Conservation (phyloP, 2,888 invertebrate genomes). For the Notodonta ziczac region DNA sequence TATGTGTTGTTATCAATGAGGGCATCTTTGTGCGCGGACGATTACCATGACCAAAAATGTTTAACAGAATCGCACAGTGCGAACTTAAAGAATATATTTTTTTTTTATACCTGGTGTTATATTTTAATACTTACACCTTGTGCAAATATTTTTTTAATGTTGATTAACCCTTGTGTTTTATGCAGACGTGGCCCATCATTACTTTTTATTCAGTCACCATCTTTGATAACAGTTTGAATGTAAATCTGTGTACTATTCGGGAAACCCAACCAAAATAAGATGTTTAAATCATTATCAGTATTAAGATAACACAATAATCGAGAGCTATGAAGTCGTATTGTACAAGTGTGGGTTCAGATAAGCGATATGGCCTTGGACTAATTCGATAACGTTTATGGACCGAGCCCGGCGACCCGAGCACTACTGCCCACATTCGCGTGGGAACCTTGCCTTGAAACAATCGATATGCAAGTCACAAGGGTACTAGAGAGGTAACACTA, state of each 20-base stretch:
- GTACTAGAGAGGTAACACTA: background rate
- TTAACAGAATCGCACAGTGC: background rate
- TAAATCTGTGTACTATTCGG: too few relatives aligned
- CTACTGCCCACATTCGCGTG: conserved; percentile 33
- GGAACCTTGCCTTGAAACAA: conserved; percentile 32
- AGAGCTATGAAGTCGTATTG: conserved; percentile 18
- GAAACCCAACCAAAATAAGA: background rate
- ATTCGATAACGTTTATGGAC: conserved; percentile 50
- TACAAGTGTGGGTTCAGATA: conserved; percentile 34
- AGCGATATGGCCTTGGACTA: conserved; percentile 50
- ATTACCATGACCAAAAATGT: conserved; percentile 9
- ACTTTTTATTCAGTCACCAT: too few relatives aligned
- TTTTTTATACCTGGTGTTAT: too few relatives aligned
- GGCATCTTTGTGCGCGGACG: background rate
- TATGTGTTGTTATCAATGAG: conserved; percentile 11
- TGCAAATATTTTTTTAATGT: too few relatives aligned
- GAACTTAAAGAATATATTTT: too few relatives aligned
- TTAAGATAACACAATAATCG: conserved; percentile 17
- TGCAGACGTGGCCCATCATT: too few relatives aligned
- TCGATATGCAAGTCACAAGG: conserved; percentile 8
- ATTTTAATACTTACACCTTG: too few relatives aligned
- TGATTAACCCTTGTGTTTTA: too few relatives aligned
- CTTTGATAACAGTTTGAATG: too few relatives aligned
- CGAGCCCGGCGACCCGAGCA: conserved; percentile 26
- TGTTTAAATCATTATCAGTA: background rate